Conservation (phyloP, 2,113 vertebrate species). For the Pachycephala philippinensis region DNA sequence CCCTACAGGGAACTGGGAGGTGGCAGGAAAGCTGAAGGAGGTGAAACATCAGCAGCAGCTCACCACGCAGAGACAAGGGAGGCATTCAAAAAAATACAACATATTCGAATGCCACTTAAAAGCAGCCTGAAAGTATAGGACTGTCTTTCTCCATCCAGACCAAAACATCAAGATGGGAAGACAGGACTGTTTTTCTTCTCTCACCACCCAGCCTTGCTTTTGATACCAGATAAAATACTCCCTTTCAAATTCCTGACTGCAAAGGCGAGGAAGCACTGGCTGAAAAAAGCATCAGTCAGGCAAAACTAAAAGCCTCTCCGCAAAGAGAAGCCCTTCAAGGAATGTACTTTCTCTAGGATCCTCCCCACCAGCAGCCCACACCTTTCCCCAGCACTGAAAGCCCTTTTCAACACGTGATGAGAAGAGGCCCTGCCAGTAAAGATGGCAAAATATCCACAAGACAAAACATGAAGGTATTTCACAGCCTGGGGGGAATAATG, state of each 20-base stretch:
- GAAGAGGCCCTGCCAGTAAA: not conserved
- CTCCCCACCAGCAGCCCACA: not conserved
- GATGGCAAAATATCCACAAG: not conserved
- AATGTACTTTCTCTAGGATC: slow-evolving; percentile 12
- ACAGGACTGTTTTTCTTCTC: not conserved
- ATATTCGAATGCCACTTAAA: fast-evolving
- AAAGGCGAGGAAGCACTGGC: not conserved
- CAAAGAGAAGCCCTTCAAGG: not conserved
- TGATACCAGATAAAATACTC: not conserved
- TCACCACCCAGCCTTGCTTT: not conserved
- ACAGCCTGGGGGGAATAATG: not conserved
- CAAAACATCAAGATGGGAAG: not conserved
- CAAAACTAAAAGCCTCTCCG: not conserved
- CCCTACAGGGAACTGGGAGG: not conserved
- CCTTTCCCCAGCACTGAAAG: not conserved
- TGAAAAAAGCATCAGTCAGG: not conserved
- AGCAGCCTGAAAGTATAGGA: not conserved
- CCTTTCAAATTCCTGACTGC: not conserved
- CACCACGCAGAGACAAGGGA: not conserved
- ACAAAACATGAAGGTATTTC: not conserved
- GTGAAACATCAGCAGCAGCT: not conserved
- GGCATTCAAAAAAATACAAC: not conserved
- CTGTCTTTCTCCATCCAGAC: not conserved
- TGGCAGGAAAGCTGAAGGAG: not conserved
- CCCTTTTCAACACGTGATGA: slow-evolving; percentile 16